Evolutionary conservation across 1,140 invertebrate genomes (phyloP).

Genomic region (Ruditapes philippinarum): DNA sequence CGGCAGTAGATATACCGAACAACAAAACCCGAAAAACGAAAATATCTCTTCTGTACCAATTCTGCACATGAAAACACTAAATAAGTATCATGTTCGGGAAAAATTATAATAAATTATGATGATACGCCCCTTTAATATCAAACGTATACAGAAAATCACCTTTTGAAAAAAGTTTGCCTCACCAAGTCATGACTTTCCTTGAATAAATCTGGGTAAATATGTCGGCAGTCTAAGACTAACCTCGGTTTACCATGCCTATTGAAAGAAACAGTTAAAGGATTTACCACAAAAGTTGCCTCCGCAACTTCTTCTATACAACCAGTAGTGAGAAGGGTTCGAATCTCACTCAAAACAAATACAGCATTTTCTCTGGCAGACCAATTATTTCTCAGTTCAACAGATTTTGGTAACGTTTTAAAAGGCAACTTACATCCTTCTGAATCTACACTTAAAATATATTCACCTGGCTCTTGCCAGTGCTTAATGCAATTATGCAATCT

Average conservation of each 20-base stretch:
- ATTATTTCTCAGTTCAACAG: no score
- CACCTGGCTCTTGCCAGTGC: no score
- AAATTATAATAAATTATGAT: constrained; percentile 46
- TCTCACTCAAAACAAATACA: no score
- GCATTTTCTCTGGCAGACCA: no score
- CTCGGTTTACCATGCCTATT: background rate
- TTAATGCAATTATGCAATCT: no score
- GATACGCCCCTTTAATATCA: constrained; percentile 11
- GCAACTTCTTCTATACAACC: no score
- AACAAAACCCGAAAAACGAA: background rate
- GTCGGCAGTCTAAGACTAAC: constrained; percentile 25
- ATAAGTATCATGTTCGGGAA: constrained; percentile 12
- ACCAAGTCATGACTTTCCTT: constrained; percentile 2
- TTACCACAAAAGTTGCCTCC: background rate
- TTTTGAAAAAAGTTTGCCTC: no score
- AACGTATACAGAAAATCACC: no score
- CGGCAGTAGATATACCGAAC: constrained; percentile 37
- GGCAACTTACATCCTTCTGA: no score
- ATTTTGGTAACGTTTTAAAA: no score
- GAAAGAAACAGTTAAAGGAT: constrained; percentile 23
- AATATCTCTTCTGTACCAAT: background rate
- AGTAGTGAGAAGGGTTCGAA: no score
- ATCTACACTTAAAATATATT: no score
- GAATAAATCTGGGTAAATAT: constrained; percentile 19
- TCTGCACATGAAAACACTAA: constrained; percentile 10